These are phyloP conservation scores for Eubucco bourcierii DNA, from an alignment of 2,113 vertebrate species.

Conservation along the genomic window DNA sequence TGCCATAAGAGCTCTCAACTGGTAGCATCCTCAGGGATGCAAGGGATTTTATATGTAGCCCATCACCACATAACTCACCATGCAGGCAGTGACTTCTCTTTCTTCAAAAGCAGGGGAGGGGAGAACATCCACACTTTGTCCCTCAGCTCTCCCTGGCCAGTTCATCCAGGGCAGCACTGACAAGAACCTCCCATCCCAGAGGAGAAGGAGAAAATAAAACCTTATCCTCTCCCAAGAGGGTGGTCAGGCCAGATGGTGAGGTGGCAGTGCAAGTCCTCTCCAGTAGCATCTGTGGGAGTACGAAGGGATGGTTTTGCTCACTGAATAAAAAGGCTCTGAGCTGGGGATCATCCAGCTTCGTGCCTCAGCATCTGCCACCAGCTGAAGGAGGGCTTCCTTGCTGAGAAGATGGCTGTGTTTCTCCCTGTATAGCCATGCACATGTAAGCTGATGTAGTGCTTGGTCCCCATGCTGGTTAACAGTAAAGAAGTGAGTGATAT, in stretches of 20 bases:
- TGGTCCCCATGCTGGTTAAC: background rate
- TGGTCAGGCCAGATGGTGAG: background rate
- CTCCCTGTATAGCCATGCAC: background rate
- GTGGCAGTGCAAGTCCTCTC: background rate
- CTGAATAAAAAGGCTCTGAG: background rate
- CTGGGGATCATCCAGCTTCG: background rate
- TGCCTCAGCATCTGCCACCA: background rate
- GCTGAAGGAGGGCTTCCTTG: background rate
- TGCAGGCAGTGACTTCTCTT: background rate
- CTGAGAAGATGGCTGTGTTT: background rate
- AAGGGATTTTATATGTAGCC: slow-evolving; percentile 18
- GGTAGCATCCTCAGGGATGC: slow-evolving; percentile 43
- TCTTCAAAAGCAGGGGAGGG: background rate
- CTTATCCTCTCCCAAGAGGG: background rate
- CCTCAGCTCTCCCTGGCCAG: background rate
- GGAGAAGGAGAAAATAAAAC: background rate
- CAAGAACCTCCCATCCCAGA: background rate
- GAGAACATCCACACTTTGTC: background rate
- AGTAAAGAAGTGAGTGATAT: background rate
- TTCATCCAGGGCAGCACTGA: background rate
- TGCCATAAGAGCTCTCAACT: slow-evolving; percentile 58
- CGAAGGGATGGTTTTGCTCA: background rate
- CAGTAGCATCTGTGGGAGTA: background rate
- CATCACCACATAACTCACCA: slow-evolving; percentile 33
- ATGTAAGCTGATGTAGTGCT: background rate